phyloP scores from a whole-genome alignment of 2,797 vertebrate genomes.

The Helarctos malayanus region DNA sequence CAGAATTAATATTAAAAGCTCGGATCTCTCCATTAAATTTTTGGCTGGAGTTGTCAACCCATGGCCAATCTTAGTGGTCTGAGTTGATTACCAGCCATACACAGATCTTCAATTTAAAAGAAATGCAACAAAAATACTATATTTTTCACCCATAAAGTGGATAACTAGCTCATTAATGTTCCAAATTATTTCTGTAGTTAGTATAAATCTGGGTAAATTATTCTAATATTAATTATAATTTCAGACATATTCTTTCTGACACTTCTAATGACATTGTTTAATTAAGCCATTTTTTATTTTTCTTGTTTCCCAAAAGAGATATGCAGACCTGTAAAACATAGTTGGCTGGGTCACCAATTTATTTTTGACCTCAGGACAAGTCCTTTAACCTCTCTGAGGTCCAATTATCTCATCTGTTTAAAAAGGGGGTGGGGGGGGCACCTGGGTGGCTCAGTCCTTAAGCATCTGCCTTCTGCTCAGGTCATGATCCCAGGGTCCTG shows the following conservation, averaged over 20 bases:
- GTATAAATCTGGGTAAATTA: conserved; percentile 15
- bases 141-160: conserved; percentile 37
- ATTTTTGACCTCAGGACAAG: conserved; percentile 37
- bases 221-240: background rate
- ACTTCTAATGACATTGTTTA: conserved; percentile 1
- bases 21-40: conserved; percentile 6
- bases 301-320: conserved; percentile 53
- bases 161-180: conserved; percentile 3
- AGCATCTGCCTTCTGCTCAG: too few relatives aligned
- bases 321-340: conserved; percentile 1
- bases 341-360: background rate
- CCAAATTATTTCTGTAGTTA: conserved; percentile 26
- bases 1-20: conserved; percentile 39
- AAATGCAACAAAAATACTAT: background rate
- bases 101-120: conserved; percentile 13
- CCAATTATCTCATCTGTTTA: conserved; percentile 29
- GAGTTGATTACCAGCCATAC: background rate
- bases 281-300: background rate
- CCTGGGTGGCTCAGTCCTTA: too few relatives aligned
- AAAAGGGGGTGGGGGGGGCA: background rate
- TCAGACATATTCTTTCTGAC: conserved; percentile 5
- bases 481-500: too few relatives aligned
- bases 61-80: background rate
- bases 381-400: background rate
- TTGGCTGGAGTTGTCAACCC: conserved; percentile 7